Conservation (phyloP, 1,140 invertebrate species). For the Tribolium castaneum region DNA sequence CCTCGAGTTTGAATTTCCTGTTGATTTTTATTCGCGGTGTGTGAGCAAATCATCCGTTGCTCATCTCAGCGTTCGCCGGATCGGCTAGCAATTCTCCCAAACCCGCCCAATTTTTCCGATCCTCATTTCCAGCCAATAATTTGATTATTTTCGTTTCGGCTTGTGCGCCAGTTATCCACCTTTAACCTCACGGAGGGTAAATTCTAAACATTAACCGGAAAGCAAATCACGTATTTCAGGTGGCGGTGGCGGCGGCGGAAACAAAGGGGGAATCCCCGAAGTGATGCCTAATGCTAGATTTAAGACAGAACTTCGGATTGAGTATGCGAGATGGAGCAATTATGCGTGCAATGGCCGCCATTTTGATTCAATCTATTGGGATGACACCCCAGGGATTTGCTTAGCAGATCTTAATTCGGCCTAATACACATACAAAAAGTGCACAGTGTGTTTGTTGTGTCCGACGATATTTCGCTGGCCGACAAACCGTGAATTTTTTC, state of each 20-base stretch:
- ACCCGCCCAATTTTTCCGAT: conserved; percentile 11
- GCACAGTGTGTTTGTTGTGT: background rate
- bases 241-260: conserved; percentile 22
- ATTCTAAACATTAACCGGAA: conserved; percentile 28
- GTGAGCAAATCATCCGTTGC: too few species aligned
- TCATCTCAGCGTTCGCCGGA: too few species aligned
- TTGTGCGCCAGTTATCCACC: too few species aligned
- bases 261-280: conserved; percentile 45
- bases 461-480: background rate
- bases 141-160: background rate
- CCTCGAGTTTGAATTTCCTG: too few species aligned
- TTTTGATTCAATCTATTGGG: conserved; percentile 61
- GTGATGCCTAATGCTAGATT: conserved; percentile 47
- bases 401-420: conserved; percentile 52
- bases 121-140: background rate
- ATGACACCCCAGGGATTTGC: conserved; percentile 58
- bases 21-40: too few species aligned
- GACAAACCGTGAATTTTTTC: background rate
- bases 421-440: conserved; percentile 36
- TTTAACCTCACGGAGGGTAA: background rate
- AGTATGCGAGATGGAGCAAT: conserved; percentile 55
- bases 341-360: conserved; percentile 60
- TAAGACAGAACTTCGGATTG: conserved; percentile 44
- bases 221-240: conserved; percentile 38
- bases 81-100: too few species aligned